Evolutionary conservation across 2,888 invertebrate genomes (phyloP).

Genomic region (Lagria hirta): DNA sequence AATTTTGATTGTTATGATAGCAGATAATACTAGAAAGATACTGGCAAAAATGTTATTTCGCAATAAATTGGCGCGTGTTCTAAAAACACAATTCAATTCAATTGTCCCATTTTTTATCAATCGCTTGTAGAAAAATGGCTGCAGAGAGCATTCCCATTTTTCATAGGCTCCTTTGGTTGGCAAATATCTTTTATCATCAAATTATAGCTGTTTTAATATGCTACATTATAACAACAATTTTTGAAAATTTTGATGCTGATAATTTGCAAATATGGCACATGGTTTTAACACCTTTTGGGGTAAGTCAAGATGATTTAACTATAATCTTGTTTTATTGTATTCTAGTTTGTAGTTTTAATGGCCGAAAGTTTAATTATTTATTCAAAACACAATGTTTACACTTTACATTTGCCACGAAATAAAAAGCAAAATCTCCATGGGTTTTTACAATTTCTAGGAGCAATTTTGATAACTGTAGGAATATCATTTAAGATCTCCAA

Average conservation of each 20-base stretch:
- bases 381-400: conserved; percentile 26
- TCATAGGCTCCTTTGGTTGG: conserved; percentile 7
- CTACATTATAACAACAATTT: conserved; percentile 7
- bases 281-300: conserved; percentile 13
- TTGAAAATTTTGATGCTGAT: conserved; percentile 3
- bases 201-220: conserved; percentile 10
- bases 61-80: too few relatives aligned
- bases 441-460: conserved; percentile 16
- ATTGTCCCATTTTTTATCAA: too few relatives aligned
- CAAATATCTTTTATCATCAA: conserved; percentile 14
- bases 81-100: too few relatives aligned
- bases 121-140: conserved; percentile 17
- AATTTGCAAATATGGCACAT: conserved; percentile 11
- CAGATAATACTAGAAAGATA: too few relatives aligned
- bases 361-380: conserved; percentile 23
- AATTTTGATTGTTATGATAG: too few relatives aligned
- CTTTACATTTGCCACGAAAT: conserved; percentile 21
- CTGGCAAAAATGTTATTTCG: too few relatives aligned
- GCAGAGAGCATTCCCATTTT: not conserved
- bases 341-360: conserved; percentile 22
- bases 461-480: conserved; percentile 19
- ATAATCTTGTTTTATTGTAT: conserved; percentile 1
- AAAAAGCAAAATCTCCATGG: conserved; percentile 23
- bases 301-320: not conserved
- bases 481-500: conserved; percentile 22